Evolutionary conservation across 2,888 invertebrate species (phyloP), one percentile per base, ranked within the genome.

Genomic region (Volucella zonaria): DNA sequence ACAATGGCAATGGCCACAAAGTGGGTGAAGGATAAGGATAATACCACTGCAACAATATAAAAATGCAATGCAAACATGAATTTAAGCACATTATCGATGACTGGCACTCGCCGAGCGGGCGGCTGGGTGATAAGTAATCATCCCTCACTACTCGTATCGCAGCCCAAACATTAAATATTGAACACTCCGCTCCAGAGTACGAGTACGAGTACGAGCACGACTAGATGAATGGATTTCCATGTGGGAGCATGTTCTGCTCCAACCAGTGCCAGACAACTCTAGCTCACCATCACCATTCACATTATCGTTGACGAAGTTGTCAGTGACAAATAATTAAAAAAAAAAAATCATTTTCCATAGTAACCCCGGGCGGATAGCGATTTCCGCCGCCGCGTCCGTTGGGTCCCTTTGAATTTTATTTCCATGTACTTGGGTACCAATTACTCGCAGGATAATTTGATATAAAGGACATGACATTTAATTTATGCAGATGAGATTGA

Each of bases 401-500:
- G 12, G 14, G 38, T 14, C 38, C 40, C 9, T 18, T 49, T 47
- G 9, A 38, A 11, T 59, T 74, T 49, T 58, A 66, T 54, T 64
- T 56, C 40, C 64, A 58, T 74, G 56, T 47, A 42, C 68, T 70
- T 62, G 18, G 64, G 68, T 75, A 56, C 59, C 67, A 81, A 81
- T 81, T 76, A 81, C 81, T 73, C 67, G 64, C 73, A 76, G 85
- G 83, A 81, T 85, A 85, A 80, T 85, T 85, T 85, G 83, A 85
- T 76, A 76, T 59, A 71, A 70, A 81, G 80, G 81, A 85, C 76
- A 80, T 85, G 85, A 76, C 85, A 73, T 85, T 85, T 85, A 85
- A 85, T 85, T 85, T 81, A 85, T 85, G 85, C 73, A 81, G 76
- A 85, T 76, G 85, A 85, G 85, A 85, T 85, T 81, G 81, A 85